These are phyloP conservation scores for Caerostris darwini DNA, from an alignment of 1,140 invertebrate species.

Conservation along the genomic window DNA sequence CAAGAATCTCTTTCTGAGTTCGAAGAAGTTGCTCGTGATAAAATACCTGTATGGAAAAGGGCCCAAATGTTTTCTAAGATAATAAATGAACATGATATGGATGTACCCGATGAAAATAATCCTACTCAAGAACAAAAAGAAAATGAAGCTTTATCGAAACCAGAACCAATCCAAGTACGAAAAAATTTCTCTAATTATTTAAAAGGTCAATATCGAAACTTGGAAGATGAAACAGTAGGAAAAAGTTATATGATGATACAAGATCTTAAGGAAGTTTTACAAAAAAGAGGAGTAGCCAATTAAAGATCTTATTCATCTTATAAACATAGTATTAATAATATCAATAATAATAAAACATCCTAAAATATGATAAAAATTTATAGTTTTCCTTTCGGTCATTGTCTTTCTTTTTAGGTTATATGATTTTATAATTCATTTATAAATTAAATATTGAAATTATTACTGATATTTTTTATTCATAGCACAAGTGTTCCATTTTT, in stretches of 20 bases:
- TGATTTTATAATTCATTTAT: too few relatives aligned
- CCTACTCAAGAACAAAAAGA: background rate
- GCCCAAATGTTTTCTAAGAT: background rate
- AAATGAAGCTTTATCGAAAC: background rate
- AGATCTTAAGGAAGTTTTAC: constrained; percentile 17
- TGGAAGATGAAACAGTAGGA: constrained; percentile 15
- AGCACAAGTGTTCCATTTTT: too few relatives aligned
- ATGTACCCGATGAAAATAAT: background rate
- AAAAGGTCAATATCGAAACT: constrained; percentile 1
- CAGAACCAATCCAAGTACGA: background rate
- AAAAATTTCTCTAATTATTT: constrained; percentile 8
- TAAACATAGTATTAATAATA: too few relatives aligned
- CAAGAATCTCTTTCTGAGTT: background rate
- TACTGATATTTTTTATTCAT: too few relatives aligned
- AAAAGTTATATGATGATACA: constrained; percentile 52
- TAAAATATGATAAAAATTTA: too few relatives aligned
- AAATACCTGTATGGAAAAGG: background rate
- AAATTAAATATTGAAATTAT: too few relatives aligned
- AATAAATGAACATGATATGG: background rate
- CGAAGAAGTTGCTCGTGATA: background rate
- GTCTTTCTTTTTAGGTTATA: too few relatives aligned
- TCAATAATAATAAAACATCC: too few relatives aligned
- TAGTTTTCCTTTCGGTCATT: too few relatives aligned
- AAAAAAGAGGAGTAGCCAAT: background rate
- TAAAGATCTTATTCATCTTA: background rate